Base-by-base conservation (phyloP, 2,888 invertebrate genomes). In the Cryptocephalus primarius region DNA sequence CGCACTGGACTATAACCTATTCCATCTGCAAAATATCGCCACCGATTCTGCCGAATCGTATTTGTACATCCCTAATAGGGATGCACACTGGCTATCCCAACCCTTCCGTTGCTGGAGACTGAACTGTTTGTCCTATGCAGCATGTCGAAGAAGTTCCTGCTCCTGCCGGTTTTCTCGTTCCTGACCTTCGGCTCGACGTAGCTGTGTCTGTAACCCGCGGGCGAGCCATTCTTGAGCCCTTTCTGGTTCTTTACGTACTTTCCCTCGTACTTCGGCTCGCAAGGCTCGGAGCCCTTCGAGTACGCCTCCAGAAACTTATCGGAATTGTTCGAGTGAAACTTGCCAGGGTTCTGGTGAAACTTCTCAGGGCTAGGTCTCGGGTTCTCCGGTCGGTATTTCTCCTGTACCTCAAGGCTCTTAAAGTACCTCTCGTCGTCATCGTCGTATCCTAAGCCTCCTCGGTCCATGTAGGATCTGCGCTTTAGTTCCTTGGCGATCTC, bases 141-240 rank as follows among this genome's bases (percentile, higher is more conserved):
- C 55, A 71, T 60, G 9, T 71, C 69, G 4, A 62, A 58, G 47
- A 60, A 66, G 43, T 64, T 58, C 46, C 66, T 43, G 13, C 33
- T 67, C 49, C 64, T 67, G 4, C 58, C 63, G 9, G 51, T 57
- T 45, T 65, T 64, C 13, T 62, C 62, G 36, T 65, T 62, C 50
- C 64, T 73, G 51, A 78, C 65, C 8, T 77, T 72, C 49, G 79
- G 75, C 55, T 82, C 82, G n/a, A 80, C 82, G 58, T 81, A 82
- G 61, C 81, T 82, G 60, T 82, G 82, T 44, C 82, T 73, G 50
- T 69, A 70, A 1, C 68, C 68, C 4, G 63, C 66, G 11, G 36
- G 36, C 0, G 59, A 47, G 43, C 56, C 60, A 14, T 59, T 59
- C 11, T 14, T 14, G 2, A 10, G 12, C 10, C 40, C 13, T 48